Evolutionary conservation across 2,888 invertebrate genomes (phyloP), one percentile per base, ranked within the genome.

Genomic region (Scaptomyza flava): DNA sequence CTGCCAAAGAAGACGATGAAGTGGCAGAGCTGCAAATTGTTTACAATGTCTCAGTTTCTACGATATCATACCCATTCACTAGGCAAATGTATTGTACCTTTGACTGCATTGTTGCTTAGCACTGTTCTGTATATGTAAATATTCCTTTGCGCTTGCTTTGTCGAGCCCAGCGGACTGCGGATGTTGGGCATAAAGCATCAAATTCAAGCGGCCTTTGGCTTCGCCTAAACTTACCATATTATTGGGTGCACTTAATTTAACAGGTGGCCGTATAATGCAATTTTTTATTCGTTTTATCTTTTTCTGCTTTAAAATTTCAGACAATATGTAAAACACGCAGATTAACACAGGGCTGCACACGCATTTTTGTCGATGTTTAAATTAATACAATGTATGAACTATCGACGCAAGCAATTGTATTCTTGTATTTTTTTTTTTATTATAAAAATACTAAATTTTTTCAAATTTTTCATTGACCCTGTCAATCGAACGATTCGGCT

Each of bases 161-260:
- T 33, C 20, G 23, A 36, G 33, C 30, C 48, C 59, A 38, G 59
- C 50, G 53, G 60, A 63, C 73, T 77, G 30, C 9, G 17, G 9
- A 42, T 20, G 17, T 43, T 2, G 12, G 14, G 7, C 27, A n/a
- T 41, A 23, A 30, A 34, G 17, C 11, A 20, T 6, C 17, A 14
- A 1, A 4, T 54, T 42, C n/a, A 12, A 20, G 1, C 6, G 6
- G 3, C 1, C 2, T 4, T n/a, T 7, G 8, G 9, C 1, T n/a
- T 9, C 14, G 17, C 8, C 31, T 14, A 6, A 17, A 58, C 68
- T 52, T 51, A 77, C 73, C 77, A 77, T 74, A 2, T 20, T 59
- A 54, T 3, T 9, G 8, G n/a, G 14, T 14, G 7, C 31, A 17
- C n/a, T 11, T 8, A 38, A 14, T 14, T 23, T 23, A 20, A 5